Conservation (phyloP, 1,140 invertebrate genomes). For the Rhagoletis pomonella region DNA sequence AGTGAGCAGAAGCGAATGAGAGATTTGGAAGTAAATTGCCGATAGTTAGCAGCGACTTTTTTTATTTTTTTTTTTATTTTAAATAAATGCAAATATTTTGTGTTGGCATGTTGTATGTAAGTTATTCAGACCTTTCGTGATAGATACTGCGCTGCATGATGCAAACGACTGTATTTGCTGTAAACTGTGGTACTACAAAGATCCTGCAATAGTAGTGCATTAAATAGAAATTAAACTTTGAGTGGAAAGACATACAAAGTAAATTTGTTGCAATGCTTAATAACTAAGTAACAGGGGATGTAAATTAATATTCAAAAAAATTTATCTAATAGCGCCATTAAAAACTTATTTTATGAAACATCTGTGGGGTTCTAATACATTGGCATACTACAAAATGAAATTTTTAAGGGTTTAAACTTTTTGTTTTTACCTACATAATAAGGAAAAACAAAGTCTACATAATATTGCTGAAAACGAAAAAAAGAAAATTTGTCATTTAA, state of each 20-base stretch:
- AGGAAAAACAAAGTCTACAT: not conserved
- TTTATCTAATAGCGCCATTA: too few relatives aligned
- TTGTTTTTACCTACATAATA: slow-evolving; percentile 26
- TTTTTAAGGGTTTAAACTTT: not conserved
- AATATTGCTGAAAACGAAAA: not conserved
- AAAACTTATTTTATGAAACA: too few relatives aligned
- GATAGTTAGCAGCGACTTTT: slow-evolving; percentile 11
- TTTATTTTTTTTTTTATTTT: not conserved
- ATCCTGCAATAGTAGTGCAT: slow-evolving; percentile 46
- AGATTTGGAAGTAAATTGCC: not conserved
- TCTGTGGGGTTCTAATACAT: not conserved
- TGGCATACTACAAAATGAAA: too few relatives aligned
- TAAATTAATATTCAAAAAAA: not conserved
- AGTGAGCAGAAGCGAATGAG: not conserved
- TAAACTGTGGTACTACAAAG: slow-evolving; percentile 42
- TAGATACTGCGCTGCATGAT: slow-evolving; percentile 68
- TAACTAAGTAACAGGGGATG: not conserved
- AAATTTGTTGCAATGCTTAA: not conserved
- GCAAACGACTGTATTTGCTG: slow-evolving; percentile 67
- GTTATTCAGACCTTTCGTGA: slow-evolving; percentile 69
- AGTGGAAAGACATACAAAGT: not conserved
- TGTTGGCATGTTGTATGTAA: not conserved
- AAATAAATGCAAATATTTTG: not conserved
- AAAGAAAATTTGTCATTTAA: not conserved
- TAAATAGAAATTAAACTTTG: not conserved